A percentile compares a stretch with the other conserved stretches of the same genome.
Evolutionary conservation across 2,797 vertebrate species (phyloP).

Genomic region (Acridotheres tristis): DNA sequence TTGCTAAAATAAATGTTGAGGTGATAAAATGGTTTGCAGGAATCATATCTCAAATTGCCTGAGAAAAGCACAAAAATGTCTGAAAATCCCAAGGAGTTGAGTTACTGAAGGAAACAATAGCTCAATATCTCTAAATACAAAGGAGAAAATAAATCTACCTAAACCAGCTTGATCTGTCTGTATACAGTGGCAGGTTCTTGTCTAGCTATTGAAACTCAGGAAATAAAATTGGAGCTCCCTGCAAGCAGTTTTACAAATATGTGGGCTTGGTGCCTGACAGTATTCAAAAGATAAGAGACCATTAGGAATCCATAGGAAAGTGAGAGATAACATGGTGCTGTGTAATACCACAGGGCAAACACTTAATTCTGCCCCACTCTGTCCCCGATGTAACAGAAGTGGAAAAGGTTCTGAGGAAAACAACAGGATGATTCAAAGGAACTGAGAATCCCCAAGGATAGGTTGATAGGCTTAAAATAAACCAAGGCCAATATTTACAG

Average conservation of each 20-base stretch:
- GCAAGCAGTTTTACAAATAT: not conserved
- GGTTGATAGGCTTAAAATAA: not conserved
- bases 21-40: not conserved
- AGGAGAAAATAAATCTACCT: not conserved
- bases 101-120: not conserved
- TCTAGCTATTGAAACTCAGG: not conserved
- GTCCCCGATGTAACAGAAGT: not conserved
- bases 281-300: not conserved
- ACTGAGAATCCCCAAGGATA: not conserved
- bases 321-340: not conserved
- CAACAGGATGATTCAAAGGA: not conserved
- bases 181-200: not conserved
- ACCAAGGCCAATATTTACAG: not conserved
- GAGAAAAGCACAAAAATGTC: not conserved
- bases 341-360: not conserved
- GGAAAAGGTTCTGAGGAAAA: not conserved
- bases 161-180: not conserved
- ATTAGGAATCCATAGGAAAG: not conserved
- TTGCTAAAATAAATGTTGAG: not conserved
- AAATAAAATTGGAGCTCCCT: not conserved
- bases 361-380: not conserved
- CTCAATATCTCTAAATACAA: not conserved
- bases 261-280: not conserved
- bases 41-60: not conserved
- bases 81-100: not conserved